These are phyloP conservation scores for Pseudomyrmex pallidus DNA, from an alignment of 1,140 invertebrate species.

Conservation along the genomic window DNA sequence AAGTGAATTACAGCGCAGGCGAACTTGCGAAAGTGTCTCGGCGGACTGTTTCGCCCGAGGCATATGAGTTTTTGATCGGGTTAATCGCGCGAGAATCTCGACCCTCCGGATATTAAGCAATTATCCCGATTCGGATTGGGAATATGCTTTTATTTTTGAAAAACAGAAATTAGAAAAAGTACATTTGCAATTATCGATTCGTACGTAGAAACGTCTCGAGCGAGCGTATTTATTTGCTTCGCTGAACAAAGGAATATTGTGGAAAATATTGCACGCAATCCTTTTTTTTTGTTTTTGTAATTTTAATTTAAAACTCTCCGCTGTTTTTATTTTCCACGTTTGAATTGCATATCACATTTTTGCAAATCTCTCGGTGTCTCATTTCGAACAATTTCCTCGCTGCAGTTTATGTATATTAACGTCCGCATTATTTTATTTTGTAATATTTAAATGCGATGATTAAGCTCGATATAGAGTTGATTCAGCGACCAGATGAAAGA, in stretches of 20 bases:
- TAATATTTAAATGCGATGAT: constrained; percentile 11
- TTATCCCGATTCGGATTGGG: constrained; percentile 51
- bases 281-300: too few relatives aligned
- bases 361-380: neutral
- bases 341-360: neutral
- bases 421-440: neutral
- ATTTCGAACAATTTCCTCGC: neutral
- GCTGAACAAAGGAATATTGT: neutral
- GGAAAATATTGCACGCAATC: neutral
- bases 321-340: neutral
- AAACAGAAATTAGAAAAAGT: neutral
- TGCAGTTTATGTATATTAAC: neutral
- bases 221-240: neutral
- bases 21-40: constrained; percentile 36
- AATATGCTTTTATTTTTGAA: constrained; percentile 21
- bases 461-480: neutral
- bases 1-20: constrained; percentile 34
- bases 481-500: too few relatives aligned
- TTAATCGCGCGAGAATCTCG: constrained; percentile 27
- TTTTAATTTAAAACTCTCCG: neutral
- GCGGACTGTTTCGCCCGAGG: neutral
- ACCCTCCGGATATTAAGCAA: constrained; percentile 55
- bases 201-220: neutral
- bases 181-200: constrained; percentile 9
- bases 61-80: constrained; percentile 35